Percentiles rank a stretch among this genome's conserved stretches.
These are phyloP conservation scores for Anthopleura xanthogrammica DNA, from an alignment of 92 coral and sea anemone genomes.

Conservation along the genomic window DNA sequence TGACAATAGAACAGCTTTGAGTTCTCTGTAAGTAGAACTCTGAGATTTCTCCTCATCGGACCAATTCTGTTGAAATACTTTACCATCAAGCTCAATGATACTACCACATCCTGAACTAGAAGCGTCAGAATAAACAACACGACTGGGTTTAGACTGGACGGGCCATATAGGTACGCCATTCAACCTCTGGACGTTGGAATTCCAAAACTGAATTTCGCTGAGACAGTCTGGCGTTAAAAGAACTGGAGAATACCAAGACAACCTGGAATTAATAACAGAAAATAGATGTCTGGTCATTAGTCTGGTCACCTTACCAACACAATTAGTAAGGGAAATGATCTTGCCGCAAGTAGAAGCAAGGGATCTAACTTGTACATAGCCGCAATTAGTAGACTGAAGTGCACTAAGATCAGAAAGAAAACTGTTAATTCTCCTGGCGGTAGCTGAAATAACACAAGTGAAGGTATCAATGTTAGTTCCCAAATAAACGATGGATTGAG, in stretches of 20 bases:
- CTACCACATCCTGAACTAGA: slow-evolving; percentile 55
- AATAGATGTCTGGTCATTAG: slow-evolving; percentile 52
- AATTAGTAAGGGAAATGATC: slow-evolving; percentile 41
- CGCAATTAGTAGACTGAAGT: background rate
- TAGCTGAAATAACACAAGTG: slow-evolving; percentile 13
- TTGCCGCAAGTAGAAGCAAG: slow-evolving; percentile 42
- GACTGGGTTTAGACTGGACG: slow-evolving; percentile 18
- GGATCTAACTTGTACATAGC: background rate
- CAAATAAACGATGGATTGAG: slow-evolving; percentile 33
- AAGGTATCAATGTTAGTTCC: slow-evolving; percentile 23
- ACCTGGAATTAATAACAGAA: slow-evolving; percentile 32
- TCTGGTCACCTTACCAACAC: slow-evolving; percentile 53
- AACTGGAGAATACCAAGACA: slow-evolving; percentile 37
- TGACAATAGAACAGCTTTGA: slow-evolving; percentile 22
- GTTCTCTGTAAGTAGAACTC: slow-evolving; percentile 51
- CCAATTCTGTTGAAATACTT: slow-evolving; percentile 56
- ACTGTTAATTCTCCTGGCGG: slow-evolving; percentile 16
- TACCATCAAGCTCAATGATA: slow-evolving; percentile 27
- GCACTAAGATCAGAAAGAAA: background rate
- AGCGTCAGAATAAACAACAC: slow-evolving; percentile 52
- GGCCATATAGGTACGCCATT: slow-evolving; percentile 36
- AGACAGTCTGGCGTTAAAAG: slow-evolving; percentile 5
- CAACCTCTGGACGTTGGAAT: slow-evolving; percentile 8
- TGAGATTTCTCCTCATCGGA: slow-evolving; percentile 25
- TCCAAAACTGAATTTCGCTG: slow-evolving; percentile 43